These are phyloP conservation scores for Opisthocomus hoazin DNA, from an alignment of 2,113 vertebrate genomes.

Conservation along the genomic window DNA sequence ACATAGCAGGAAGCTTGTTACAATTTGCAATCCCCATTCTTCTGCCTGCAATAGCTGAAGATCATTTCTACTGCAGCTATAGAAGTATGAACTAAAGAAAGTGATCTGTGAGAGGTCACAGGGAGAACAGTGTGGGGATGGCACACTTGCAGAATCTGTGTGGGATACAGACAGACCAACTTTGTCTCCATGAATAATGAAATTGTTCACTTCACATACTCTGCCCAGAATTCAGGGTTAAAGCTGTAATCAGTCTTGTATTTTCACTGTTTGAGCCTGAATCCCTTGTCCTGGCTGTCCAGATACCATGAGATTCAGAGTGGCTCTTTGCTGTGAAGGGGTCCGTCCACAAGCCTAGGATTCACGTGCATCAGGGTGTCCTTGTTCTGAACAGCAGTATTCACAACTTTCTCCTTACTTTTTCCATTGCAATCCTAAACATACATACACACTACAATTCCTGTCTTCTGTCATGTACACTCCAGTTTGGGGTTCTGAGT, in stretches of 20 bases:
- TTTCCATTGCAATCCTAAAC: background rate
- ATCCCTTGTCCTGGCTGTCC: background rate
- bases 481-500: background rate
- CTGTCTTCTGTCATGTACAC: background rate
- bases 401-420: background rate
- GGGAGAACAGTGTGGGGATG: background rate
- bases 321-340: background rate
- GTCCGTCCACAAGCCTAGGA: background rate
- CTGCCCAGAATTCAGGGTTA: background rate
- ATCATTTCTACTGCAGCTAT: background rate
- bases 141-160: rapidly evolving
- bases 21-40: background rate
- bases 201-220: background rate
- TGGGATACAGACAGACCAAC: background rate
- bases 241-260: background rate
- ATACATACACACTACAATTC: background rate
- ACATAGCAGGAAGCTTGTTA: background rate
- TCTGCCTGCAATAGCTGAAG: background rate
- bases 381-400: background rate
- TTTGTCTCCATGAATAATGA: background rate
- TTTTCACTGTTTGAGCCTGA: background rate
- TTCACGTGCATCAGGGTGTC: background rate
- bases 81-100: background rate
- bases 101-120: background rate
- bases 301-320: background rate